Percentiles rank a stretch among this genome's conserved stretches.
phyloP scores from a whole-genome alignment of 2,797 vertebrate species.

The Aplochiton taeniatus region DNA sequence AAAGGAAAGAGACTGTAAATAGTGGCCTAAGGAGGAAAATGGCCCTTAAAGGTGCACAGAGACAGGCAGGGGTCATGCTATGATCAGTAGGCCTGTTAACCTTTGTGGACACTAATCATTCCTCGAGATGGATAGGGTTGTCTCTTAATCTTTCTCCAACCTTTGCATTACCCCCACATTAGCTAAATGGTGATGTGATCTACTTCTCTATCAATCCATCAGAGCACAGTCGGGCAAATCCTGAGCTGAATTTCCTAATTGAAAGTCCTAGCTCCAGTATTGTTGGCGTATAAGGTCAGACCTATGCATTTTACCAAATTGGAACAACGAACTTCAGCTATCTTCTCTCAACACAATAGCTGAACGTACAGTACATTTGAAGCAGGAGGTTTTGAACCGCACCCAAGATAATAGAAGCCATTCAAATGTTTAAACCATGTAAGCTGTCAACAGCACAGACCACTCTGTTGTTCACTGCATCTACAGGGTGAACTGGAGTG shows the following conservation, averaged over 20 bases:
- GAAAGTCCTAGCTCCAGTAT: background rate
- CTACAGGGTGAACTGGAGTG: slow-evolving; percentile 45
- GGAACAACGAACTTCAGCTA: no score
- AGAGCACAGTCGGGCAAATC: slow-evolving; percentile 13
- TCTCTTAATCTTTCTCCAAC: slow-evolving; percentile 49
- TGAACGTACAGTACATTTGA: no score
- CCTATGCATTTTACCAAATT: no score
- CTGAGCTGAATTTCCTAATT: slow-evolving; percentile 21
- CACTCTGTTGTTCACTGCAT: slow-evolving; percentile 29
- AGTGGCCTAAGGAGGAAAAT: background rate
- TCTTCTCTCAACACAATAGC: no score
- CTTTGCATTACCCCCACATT: slow-evolving; percentile 30
- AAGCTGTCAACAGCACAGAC: slow-evolving; percentile 44
- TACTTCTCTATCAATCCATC: slow-evolving; percentile 39
- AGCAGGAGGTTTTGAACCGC: slow-evolving; percentile 14
- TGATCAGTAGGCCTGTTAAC: slow-evolving; percentile 55
- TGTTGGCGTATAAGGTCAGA: no score
- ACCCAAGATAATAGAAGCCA: slow-evolving; percentile 16
- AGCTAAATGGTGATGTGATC: slow-evolving; percentile 44
- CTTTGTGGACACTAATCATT: slow-evolving; percentile 55
- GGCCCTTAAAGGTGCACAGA: background rate
- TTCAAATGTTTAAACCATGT: slow-evolving; percentile 29
- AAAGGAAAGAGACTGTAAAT: background rate
- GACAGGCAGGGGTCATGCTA: slow-evolving; percentile 17
- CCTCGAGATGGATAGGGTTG: slow-evolving; percentile 46